Percentiles rank a stretch among this genome's conserved stretches.
Conservation (phyloP, 2,113 vertebrate species). For the Forbesichthys agassizii region DNA sequence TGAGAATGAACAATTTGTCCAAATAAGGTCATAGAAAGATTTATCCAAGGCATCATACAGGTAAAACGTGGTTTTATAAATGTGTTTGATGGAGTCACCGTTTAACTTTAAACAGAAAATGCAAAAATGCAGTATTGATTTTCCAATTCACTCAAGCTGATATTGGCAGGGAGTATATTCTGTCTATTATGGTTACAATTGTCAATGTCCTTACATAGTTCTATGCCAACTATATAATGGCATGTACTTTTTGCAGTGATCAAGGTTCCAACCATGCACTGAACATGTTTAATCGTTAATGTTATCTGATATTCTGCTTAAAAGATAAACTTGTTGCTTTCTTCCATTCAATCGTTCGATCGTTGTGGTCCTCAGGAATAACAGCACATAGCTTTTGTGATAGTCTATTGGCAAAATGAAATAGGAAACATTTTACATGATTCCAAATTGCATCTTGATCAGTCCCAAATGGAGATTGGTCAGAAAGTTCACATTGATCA, state of each 20-base stretch:
- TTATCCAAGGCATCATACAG: background rate
- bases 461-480: too few relatives aligned
- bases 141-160: constrained; percentile 31
- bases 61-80: background rate
- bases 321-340: constrained; percentile 63
- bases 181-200: constrained; percentile 51
- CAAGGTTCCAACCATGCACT: constrained; percentile 30
- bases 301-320: constrained; percentile 56
- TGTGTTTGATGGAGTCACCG: background rate
- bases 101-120: background rate
- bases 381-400: too few relatives aligned
- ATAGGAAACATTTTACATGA: too few relatives aligned
- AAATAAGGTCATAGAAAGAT: too few relatives aligned
- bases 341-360: constrained; percentile 49
- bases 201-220: constrained; percentile 44
- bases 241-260: constrained; percentile 23
- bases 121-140: constrained; percentile 39
- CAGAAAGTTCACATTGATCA: too few relatives aligned
- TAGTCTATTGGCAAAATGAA: too few relatives aligned
- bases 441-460: too few relatives aligned
- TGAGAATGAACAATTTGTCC: too few relatives aligned
- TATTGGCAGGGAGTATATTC: constrained; percentile 21
- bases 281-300: constrained; percentile 47
- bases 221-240: constrained; percentile 29
- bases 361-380: too few relatives aligned